Percentiles rank a stretch among this genome's conserved stretches.
These are phyloP conservation scores for Centropristis striata DNA, from an alignment of 2,113 vertebrate species.

Conservation along the genomic window DNA sequence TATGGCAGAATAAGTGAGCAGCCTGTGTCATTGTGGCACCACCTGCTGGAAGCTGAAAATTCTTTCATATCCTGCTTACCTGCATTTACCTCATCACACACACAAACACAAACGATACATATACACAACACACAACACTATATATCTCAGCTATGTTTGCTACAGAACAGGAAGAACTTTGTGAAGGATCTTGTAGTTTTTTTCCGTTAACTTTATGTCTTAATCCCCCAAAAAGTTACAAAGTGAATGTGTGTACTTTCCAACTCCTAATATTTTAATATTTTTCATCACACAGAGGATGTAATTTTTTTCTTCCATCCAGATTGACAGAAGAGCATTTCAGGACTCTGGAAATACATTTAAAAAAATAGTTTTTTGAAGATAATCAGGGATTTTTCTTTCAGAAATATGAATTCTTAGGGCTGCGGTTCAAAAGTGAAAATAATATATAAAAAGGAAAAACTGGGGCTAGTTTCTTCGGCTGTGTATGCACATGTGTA, in stretches of 20 bases:
- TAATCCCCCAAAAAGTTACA: too few species aligned
- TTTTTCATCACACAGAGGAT: not conserved
- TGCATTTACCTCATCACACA: not conserved
- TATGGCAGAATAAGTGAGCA: not conserved
- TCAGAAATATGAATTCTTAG: not conserved
- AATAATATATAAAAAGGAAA: not conserved
- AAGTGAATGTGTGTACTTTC: too few species aligned
- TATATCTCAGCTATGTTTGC: not conserved
- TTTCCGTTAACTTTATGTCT: not conserved
- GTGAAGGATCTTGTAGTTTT: not conserved
- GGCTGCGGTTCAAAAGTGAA: not conserved
- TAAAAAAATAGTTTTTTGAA: not conserved
- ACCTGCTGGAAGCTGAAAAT: slow-evolving; percentile 80
- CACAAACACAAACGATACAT: not conserved
- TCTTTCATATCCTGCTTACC: not conserved
- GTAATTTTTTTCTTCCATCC: not conserved
- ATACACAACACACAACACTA: not conserved
- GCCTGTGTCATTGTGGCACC: slow-evolving; percentile 67
- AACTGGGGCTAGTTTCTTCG: not conserved
- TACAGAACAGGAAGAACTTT: not conserved
- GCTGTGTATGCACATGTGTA: too few species aligned
- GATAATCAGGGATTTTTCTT: not conserved
- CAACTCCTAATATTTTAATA: not conserved
- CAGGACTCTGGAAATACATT: not conserved
- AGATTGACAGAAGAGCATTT: not conserved